These are phyloP conservation scores for Neoitamus cyanurus DNA, from an alignment of 2,888 invertebrate genomes.

Conservation along the genomic window DNA sequence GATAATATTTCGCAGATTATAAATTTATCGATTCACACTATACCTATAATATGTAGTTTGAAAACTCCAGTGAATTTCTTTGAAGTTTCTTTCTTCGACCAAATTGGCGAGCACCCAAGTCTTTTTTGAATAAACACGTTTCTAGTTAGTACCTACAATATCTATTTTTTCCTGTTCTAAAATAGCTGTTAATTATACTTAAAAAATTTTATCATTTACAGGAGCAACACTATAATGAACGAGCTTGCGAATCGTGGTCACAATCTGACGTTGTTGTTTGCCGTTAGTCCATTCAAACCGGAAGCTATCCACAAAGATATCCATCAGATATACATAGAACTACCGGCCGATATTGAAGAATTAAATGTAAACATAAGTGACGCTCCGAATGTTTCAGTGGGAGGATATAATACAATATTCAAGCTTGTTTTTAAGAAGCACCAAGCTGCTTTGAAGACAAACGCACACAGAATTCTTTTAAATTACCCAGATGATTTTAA, in stretches of 20 bases:
- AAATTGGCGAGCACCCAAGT: no score
- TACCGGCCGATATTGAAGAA: not conserved
- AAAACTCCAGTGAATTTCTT: no score
- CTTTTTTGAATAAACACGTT: no score
- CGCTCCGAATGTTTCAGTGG: not conserved
- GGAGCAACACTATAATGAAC: slow-evolving; percentile 45
- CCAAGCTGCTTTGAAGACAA: not conserved
- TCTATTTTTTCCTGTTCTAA: no score
- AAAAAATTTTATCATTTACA: not conserved
- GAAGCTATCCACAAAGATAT: slow-evolving; percentile 22
- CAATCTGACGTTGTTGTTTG: slow-evolving; percentile 51
- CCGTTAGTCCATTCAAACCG: slow-evolving; percentile 43
- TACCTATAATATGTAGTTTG: no score
- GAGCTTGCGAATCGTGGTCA: slow-evolving; percentile 51
- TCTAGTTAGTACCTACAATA: no score
- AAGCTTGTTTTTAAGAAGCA: slow-evolving; percentile 49
- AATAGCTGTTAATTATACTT: not conserved
- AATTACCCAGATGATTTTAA: slow-evolving; percentile 53
- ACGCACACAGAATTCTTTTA: not conserved
- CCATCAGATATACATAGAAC: slow-evolving; percentile 50
- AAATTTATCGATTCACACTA: no score
- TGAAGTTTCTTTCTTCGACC: no score
- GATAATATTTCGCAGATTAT: no score
- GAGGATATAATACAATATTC: slow-evolving; percentile 49
- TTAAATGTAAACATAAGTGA: not conserved